phyloP scores from a whole-genome alignment of 2,888 invertebrate species.

The Leptopilina myrica region DNA sequence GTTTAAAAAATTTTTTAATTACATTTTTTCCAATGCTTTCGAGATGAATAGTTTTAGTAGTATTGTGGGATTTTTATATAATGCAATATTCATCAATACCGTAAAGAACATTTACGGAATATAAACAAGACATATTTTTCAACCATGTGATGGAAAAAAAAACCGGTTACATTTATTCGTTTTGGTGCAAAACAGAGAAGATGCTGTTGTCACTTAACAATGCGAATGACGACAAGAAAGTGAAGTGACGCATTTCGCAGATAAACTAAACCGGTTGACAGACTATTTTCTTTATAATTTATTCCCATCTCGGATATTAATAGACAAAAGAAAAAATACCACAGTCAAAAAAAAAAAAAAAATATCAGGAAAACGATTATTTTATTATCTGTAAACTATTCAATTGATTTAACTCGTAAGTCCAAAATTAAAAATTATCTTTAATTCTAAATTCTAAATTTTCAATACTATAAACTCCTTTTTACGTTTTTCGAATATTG shows the following conservation, averaged over 20 bases:
- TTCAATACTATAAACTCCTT: too few species aligned
- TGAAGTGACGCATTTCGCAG: conserved; percentile 23
- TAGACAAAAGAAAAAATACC: not conserved
- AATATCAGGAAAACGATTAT: not conserved
- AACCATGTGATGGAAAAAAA: not conserved
- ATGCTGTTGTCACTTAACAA: conserved; percentile 6
- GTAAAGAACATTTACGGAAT: not conserved
- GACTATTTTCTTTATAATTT: conserved; percentile 31
- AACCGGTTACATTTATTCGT: conserved; percentile 21
- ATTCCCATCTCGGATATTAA: conserved; percentile 9
- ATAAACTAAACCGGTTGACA: conserved; percentile 30
- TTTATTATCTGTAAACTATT: not conserved
- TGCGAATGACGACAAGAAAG: conserved; percentile 20
- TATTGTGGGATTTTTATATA: not conserved
- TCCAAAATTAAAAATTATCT: too few species aligned
- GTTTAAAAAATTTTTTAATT: not conserved
- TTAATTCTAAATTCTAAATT: too few species aligned
- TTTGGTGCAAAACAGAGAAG: conserved; percentile 18
- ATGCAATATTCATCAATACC: not conserved
- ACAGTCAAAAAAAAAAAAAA: not conserved
- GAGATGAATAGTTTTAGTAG: not conserved
- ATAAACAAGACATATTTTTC: not conserved
- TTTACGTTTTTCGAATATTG: too few species aligned
- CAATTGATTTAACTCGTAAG: too few species aligned
- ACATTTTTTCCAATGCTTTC: too few species aligned